A percentile compares a stretch with the other conserved stretches of the same genome.
These are phyloP conservation scores for Stomorhina lunata DNA, from an alignment of 2,888 invertebrate species.

Conservation along the genomic window DNA sequence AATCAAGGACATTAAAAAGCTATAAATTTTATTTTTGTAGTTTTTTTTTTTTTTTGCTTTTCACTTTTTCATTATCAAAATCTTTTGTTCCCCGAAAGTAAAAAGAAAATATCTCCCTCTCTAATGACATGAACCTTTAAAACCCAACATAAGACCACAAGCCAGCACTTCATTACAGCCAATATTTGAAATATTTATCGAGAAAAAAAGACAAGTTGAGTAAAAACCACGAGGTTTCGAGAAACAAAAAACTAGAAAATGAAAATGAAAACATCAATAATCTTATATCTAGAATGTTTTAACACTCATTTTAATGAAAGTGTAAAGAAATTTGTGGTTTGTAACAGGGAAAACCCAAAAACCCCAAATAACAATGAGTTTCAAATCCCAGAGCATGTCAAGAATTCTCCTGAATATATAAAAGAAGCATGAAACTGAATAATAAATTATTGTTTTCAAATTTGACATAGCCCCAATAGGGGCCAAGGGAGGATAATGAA, in stretches of 20 bases:
- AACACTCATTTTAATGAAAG: slow-evolving; percentile 32
- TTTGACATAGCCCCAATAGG: slow-evolving; percentile 26
- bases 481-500: not conserved
- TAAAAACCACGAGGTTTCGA: not conserved
- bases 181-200: not conserved
- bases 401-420: not conserved
- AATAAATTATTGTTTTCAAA: slow-evolving; percentile 53
- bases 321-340: not conserved
- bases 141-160: not conserved
- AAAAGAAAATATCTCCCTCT: not conserved
- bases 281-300: not conserved
- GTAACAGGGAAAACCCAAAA: not conserved
- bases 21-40: slow-evolving; percentile 10
- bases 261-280: not conserved
- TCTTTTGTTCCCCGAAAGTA: not conserved
- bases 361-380: not conserved
- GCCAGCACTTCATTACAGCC: not conserved
- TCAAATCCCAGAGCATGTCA: slow-evolving; percentile 1
- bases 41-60: not conserved
- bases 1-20: slow-evolving; percentile 8
- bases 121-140: not conserved
- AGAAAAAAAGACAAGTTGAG: not conserved
- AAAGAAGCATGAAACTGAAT: slow-evolving; percentile 36
- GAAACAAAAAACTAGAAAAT: not conserved
- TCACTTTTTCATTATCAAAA: not conserved